phyloP scores from a whole-genome alignment of 2,888 invertebrate species.

The Pseudococcus longispinus region DNA sequence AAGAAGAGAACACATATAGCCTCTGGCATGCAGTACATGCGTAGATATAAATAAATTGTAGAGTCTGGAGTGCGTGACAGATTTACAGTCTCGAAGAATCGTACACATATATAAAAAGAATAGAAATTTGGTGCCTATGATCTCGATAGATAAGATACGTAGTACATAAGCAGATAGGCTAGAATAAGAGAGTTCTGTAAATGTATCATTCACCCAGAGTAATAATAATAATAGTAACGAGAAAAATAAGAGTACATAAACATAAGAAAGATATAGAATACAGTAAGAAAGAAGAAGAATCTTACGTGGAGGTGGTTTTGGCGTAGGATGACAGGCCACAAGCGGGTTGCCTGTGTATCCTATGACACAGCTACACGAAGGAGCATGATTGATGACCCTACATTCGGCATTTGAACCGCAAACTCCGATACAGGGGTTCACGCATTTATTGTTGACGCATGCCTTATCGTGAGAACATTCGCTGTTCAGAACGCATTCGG shows the following conservation, averaged over 20 bases:
- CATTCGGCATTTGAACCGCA: conserved; percentile 82
- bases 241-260: conserved; percentile 20
- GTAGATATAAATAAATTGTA: neutral
- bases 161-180: neutral
- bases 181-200: conserved; percentile 2
- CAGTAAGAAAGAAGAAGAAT: conserved; percentile 62
- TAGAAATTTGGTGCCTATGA: neutral
- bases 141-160: too few species aligned
- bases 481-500: conserved; percentile 81
- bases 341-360: conserved; percentile 78
- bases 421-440: conserved; percentile 76
- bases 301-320: conserved; percentile 67
- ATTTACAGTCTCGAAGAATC: conserved; percentile 12
- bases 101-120: neutral
- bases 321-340: conserved; percentile 66
- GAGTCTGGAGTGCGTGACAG: neutral
- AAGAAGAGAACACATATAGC: conserved; percentile 49
- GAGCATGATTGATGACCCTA: conserved; percentile 76
- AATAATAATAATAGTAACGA: too few species aligned
- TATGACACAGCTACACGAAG: conserved; percentile 76
- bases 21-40: neutral
- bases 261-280: conserved; percentile 61
- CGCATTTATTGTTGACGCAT: conserved; percentile 80
- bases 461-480: conserved; percentile 76
- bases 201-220: conserved; percentile 28